A percentile compares a stretch with the other conserved stretches of the same genome.
phyloP scores from a whole-genome alignment of 1,140 invertebrate genomes.

The Heliothis virescens region DNA sequence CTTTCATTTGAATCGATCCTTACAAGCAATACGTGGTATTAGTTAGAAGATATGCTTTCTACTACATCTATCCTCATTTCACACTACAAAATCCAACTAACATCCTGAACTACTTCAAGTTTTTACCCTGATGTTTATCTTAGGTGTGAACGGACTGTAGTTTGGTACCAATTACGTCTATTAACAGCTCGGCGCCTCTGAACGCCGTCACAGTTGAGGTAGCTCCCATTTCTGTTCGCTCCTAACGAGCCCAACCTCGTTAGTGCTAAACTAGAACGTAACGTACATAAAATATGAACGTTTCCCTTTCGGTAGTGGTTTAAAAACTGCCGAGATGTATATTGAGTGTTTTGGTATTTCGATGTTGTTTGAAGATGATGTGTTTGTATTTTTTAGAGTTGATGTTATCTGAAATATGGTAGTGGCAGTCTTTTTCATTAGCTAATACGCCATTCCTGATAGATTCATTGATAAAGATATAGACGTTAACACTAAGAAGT shows the following conservation, averaged over 20 bases:
- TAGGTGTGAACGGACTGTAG: not conserved
- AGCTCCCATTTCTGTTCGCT: slow-evolving; percentile 38
- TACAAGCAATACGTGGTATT: no score
- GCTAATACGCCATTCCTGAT: no score
- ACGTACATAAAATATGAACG: slow-evolving; percentile 29
- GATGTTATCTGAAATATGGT: not conserved
- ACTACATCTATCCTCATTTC: no score
- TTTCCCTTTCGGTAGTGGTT: slow-evolving; percentile 8
- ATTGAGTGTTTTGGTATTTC: slow-evolving; percentile 3
- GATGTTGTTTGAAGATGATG: not conserved
- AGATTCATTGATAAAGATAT: no score
- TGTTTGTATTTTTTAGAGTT: not conserved
- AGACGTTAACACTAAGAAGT: no score
- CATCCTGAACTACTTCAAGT: not conserved
- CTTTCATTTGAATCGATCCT: no score
- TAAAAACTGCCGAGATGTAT: not conserved
- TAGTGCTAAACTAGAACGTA: slow-evolving; percentile 46
- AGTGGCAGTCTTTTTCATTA: not conserved
- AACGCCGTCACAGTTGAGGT: slow-evolving; percentile 38
- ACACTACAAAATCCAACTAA: not conserved
- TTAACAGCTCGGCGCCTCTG: slow-evolving; percentile 44
- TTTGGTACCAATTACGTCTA: slow-evolving; percentile 48
- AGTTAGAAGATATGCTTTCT: no score
- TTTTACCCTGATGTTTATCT: not conserved
- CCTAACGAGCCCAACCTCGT: slow-evolving; percentile 54